Evolutionary conservation across 2,888 invertebrate species (phyloP).

Genomic region (Archips crataeganus): DNA sequence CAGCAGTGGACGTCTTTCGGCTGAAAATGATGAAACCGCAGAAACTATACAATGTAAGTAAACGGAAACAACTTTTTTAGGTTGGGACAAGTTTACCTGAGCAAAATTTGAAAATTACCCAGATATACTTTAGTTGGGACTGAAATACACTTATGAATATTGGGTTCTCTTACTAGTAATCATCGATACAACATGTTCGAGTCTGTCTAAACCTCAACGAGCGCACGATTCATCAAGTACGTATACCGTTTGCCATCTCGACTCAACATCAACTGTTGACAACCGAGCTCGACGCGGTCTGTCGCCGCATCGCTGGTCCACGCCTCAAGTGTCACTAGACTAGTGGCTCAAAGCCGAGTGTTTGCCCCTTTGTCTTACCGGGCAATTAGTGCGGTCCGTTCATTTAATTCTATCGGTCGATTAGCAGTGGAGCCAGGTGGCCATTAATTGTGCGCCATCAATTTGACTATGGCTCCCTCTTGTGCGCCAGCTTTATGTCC

Average conservation of each 20-base stretch:
- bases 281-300: conserved; percentile 53
- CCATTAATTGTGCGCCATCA: conserved; percentile 80
- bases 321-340: conserved; percentile 83
- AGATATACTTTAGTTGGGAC: too few relatives aligned
- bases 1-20: too few relatives aligned
- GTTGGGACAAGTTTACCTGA: too few relatives aligned
- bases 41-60: too few relatives aligned
- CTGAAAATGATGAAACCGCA: too few relatives aligned
- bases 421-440: conserved; percentile 79
- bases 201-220: conserved; percentile 13
- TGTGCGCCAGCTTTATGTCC: conserved; percentile 62
- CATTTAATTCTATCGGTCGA: conserved; percentile 86
- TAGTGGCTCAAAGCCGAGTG: conserved; percentile 80
- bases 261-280: conserved; percentile 60
- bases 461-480: conserved; percentile 69
- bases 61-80: too few relatives aligned
- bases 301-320: conserved; percentile 62
- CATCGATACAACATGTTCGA: background rate
- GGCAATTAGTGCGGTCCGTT: conserved; percentile 84
- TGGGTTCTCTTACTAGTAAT: background rate
- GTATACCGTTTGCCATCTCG: conserved; percentile 42
- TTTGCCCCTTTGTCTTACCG: conserved; percentile 85
- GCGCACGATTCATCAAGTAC: conserved; percentile 31
- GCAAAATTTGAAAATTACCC: too few relatives aligned
- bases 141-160: background rate